phyloP scores from a whole-genome alignment of 2,888 invertebrate species.

The Unio pictorum region DNA sequence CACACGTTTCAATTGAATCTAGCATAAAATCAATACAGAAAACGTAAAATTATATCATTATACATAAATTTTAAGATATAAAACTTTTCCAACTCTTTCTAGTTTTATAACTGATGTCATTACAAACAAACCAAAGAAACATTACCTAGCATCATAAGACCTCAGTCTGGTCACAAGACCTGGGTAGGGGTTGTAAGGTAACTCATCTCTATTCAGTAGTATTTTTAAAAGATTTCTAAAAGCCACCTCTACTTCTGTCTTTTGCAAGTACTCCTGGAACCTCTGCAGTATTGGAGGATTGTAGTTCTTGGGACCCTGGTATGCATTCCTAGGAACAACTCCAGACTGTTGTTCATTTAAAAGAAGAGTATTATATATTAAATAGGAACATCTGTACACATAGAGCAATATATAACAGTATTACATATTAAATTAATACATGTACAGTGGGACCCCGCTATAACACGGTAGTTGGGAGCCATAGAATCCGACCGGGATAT shows the following conservation, averaged over 20 bases:
- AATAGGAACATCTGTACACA: too few species aligned
- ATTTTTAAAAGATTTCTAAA: slow-evolving; percentile 47
- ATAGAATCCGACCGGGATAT: too few species aligned
- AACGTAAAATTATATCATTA: too few species aligned
- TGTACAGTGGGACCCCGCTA: too few species aligned
- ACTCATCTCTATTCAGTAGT: slow-evolving; percentile 48
- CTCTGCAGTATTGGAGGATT: slow-evolving; percentile 27
- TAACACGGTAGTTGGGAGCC: too few species aligned
- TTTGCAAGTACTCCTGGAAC: slow-evolving; percentile 53
- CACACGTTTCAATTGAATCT: too few species aligned
- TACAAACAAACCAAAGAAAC: background rate
- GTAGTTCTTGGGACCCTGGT: slow-evolving; percentile 36
- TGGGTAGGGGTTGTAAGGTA: slow-evolving; percentile 67
- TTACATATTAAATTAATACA: too few species aligned
- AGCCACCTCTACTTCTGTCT: slow-evolving; percentile 52
- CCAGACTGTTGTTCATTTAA: slow-evolving; percentile 17
- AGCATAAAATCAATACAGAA: too few species aligned
- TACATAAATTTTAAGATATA: too few species aligned
- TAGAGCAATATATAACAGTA: too few species aligned
- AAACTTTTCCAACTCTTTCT: too few species aligned
- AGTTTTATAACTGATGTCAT: too few species aligned
- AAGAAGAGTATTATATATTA: background rate
- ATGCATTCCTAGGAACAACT: slow-evolving; percentile 23
- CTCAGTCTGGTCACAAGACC: slow-evolving; percentile 55
- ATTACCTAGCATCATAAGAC: slow-evolving; percentile 54